These are phyloP conservation scores for Macrophya annulata DNA, from an alignment of 2,888 invertebrate genomes.

Conservation along the genomic window DNA sequence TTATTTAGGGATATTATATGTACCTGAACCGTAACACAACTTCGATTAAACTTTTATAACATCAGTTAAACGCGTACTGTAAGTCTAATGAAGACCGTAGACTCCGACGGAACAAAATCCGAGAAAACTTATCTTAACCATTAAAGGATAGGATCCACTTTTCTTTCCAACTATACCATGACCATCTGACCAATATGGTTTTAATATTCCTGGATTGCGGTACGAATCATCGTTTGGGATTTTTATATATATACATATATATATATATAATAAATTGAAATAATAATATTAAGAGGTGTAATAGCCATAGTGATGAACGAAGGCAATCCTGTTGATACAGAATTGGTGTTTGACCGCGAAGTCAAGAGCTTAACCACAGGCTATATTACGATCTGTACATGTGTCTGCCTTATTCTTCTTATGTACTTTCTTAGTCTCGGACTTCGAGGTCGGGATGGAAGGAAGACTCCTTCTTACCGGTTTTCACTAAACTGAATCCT, in stretches of 20 bases:
- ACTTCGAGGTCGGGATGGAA: neutral
- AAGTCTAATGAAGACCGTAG: constrained; percentile 16
- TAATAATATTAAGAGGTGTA: constrained; percentile 1
- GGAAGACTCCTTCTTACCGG: neutral
- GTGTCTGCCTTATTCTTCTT: neutral
- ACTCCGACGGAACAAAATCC: neutral
- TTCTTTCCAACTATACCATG: too few species aligned
- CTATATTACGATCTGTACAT: constrained; percentile 58
- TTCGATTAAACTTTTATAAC: constrained; percentile 11
- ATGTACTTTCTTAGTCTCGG: neutral
- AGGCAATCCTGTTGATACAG: neutral
- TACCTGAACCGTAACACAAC: constrained; percentile 8
- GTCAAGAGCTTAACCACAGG: constrained; percentile 76
- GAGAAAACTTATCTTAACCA: neutral
- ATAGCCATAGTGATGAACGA: constrained; percentile 5
- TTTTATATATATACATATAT: too few species aligned
- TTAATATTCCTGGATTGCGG: too few species aligned
- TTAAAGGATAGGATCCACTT: neutral
- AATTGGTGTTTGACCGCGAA: constrained; percentile 70
- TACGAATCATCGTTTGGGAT: neutral
- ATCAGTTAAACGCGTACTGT: neutral
- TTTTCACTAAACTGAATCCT: neutral
- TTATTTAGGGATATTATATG: constrained; percentile 5
- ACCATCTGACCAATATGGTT: too few species aligned
- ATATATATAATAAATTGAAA: neutral